Evolutionary conservation across 2,888 invertebrate genomes (phyloP).

Genomic region (Stenotaenia linearis): DNA sequence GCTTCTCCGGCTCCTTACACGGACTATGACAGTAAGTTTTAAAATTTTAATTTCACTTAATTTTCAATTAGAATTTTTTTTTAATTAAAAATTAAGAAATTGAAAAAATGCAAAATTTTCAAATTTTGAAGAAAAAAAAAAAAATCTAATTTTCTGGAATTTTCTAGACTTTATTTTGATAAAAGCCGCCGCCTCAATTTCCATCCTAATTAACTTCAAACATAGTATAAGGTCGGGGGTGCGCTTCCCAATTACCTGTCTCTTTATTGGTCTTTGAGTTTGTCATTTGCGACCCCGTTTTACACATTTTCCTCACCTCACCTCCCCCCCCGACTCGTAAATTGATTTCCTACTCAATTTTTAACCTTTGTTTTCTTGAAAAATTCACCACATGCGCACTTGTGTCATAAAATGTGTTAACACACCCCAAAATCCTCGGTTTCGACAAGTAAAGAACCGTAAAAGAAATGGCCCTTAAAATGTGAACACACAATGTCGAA

Average conservation of each 20-base stretch:
- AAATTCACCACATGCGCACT: not conserved
- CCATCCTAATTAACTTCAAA: not conserved
- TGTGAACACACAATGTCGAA: not conserved
- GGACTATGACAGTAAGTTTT: constrained; percentile 10
- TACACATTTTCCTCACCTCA: not conserved
- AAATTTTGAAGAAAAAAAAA: too few species aligned
- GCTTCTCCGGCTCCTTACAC: constrained; percentile 21
- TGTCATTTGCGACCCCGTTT: not conserved
- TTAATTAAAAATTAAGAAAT: not conserved
- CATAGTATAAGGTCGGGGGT: not conserved
- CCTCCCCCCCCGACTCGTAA: not conserved
- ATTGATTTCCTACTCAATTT: not conserved
- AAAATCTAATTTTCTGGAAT: too few species aligned
- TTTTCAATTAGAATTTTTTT: not conserved
- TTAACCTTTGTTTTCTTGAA: not conserved
- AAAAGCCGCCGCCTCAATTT: not conserved
- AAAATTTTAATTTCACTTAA: not conserved
- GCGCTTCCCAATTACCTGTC: not conserved
- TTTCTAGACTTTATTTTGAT: not conserved
- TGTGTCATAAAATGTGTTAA: not conserved
- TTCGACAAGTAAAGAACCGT: not conserved
- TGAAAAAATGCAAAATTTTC: too few species aligned
- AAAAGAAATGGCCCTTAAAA: not conserved
- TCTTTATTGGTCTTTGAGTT: constrained; percentile 7
- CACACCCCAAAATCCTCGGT: not conserved